Evolutionary conservation across 2,888 invertebrate species (phyloP), one percentile per base, ranked within the genome.

Genomic region (Tipula confusa): DNA sequence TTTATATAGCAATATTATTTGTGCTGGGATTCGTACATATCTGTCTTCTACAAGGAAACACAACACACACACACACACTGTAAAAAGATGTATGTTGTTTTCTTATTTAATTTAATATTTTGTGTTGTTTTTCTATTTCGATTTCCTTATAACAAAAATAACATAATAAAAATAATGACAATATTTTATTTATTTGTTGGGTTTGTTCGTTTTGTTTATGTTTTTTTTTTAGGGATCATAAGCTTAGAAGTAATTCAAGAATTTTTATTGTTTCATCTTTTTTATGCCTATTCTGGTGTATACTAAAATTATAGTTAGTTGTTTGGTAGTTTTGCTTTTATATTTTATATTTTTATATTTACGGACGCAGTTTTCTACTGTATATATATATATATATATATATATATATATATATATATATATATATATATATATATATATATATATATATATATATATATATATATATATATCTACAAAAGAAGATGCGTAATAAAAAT

Each of bases 141-240:
- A 64, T 64, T 64, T 64, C 64, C 64, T 64, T 64, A 24, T 64
- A 64, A 64, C 24, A 64, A 64, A 64, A 64, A 64, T 64, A 64
- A 64, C 64, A 24, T 64, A 64, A 64, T 64, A 64, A 64, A 64
- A 64, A 64, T 64, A 64, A 64, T 64, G 64, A 64, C 64, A 64
- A 64, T 64, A 64, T 64, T 64, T 64, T 64, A 64, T 64, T 64
- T 64, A 64, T 64, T 64, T 64, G 24, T 64, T 64, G 43, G 43
- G 43, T 43, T 43, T 43, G 9, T 36, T 36, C 11, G 9, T 36
- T 2, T 36, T 6, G 6, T 43, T n/a, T n/a, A n/a, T 64, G 1
- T 0, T 64, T 24, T 64, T 11, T 64, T 64, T 64, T 64, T 9
- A 64, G 64, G 64, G 64, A 64, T 64, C 64, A 64, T 64, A 64